A percentile compares a stretch with the other conserved stretches of the same genome.
Conservation (phyloP, 1,140 invertebrate species). For the Brachystomella parvula region DNA sequence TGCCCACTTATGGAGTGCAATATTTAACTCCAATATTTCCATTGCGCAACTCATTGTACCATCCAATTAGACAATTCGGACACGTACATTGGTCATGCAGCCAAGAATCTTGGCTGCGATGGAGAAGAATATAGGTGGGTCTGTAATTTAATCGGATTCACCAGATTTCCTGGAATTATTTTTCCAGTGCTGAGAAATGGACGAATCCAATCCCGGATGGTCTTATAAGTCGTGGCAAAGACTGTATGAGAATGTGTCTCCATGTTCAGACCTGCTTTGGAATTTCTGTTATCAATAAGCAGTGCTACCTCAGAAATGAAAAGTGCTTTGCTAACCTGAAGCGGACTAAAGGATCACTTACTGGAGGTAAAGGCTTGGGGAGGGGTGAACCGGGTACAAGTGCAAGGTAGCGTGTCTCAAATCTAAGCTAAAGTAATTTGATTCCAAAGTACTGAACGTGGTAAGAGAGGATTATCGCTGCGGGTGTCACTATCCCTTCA, state of each 20-base stretch:
- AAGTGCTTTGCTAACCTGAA: slow-evolving; percentile 28
- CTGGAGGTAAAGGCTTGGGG: slow-evolving; percentile 23
- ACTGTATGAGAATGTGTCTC: slow-evolving; percentile 32
- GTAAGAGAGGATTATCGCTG: slow-evolving; percentile 31
- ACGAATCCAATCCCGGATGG: slow-evolving; percentile 24
- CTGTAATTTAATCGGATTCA: neutral
- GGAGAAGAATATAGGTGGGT: slow-evolving; percentile 23
- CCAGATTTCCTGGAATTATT: slow-evolving; percentile 2
- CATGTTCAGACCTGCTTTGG: slow-evolving; percentile 30
- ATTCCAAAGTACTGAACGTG: slow-evolving; percentile 26
- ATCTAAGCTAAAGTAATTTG: no score
- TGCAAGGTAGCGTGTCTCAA: no score
- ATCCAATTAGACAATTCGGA: slow-evolving; percentile 19
- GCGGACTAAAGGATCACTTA: neutral
- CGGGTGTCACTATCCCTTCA: slow-evolving; percentile 33
- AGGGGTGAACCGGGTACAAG: no score
- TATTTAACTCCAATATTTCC: no score
- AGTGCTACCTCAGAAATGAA: slow-evolving; percentile 33
- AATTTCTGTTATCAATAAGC: slow-evolving; percentile 8
- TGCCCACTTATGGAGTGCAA: neutral
- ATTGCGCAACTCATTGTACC: neutral
- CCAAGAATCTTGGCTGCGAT: slow-evolving; percentile 22
- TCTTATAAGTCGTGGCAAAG: slow-evolving; percentile 15
- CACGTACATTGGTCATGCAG: slow-evolving; percentile 23
- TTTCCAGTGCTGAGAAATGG: slow-evolving; percentile 10